Percentiles rank a stretch among this genome's conserved stretches.
Evolutionary conservation across 2,113 vertebrate species (phyloP).

Genomic region (Ondatra zibethicus): DNA sequence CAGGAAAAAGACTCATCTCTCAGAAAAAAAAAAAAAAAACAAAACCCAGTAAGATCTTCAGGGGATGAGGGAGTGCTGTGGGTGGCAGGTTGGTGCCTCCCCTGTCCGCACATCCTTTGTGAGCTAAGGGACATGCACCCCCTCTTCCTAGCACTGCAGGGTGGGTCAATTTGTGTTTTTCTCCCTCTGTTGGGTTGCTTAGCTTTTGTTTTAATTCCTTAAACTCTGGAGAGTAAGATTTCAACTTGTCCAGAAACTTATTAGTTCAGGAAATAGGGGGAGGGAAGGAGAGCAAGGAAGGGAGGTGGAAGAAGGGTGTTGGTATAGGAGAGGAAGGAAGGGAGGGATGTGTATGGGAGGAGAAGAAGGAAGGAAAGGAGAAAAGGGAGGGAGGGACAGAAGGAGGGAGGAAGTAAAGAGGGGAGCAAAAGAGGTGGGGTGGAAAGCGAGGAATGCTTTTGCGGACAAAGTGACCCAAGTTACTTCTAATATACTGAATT

Average conservation of each 20-base stretch:
- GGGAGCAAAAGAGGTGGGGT: too few species aligned
- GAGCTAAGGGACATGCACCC: fast-evolving
- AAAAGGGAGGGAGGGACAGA: background rate
- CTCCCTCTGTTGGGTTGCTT: background rate
- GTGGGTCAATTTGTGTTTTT: background rate
- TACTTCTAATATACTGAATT: background rate
- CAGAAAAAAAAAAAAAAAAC: background rate
- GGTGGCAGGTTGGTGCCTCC: background rate
- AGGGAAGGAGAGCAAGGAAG: background rate
- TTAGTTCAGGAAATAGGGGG: background rate
- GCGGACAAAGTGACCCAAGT: background rate
- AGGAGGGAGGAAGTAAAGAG: background rate
- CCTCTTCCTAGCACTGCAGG: background rate
- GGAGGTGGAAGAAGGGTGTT: background rate
- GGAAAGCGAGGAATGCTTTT: background rate
- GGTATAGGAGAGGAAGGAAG: background rate
- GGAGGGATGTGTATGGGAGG: background rate
- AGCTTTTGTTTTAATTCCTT: background rate
- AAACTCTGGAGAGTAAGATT: background rate
- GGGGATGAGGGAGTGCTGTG: fast-evolving
- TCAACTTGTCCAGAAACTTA: conserved; percentile 23
- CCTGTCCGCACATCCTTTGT: too few species aligned
- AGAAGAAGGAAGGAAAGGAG: background rate
- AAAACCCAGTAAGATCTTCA: too few species aligned
- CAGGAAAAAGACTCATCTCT: background rate